Conservation (phyloP, 2,888 invertebrate genomes). For the Steinernema scapterisci region DNA sequence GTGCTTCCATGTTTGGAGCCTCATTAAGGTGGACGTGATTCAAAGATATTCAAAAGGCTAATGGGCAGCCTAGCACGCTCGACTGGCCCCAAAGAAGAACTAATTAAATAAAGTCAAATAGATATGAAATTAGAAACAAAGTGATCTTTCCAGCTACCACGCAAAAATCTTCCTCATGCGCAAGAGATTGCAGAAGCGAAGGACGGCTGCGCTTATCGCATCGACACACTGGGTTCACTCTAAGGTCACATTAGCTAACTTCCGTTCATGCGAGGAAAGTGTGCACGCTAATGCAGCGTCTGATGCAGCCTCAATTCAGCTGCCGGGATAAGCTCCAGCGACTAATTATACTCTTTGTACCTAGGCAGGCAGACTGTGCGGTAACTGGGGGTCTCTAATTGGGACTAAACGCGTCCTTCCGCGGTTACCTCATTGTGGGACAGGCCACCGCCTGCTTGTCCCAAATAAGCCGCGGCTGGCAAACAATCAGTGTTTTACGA, state of each 20-base stretch:
- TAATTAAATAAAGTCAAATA: background rate
- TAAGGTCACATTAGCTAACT: background rate
- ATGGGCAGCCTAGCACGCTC: background rate
- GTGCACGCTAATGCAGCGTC: background rate
- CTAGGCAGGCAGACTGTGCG: background rate
- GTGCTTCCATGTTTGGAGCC: background rate
- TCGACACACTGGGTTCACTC: background rate
- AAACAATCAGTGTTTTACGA: background rate
- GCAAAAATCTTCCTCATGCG: slow-evolving; percentile 22
- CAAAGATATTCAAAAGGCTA: background rate
- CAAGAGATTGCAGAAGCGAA: slow-evolving; percentile 1
- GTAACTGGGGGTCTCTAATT: slow-evolving; percentile 24
- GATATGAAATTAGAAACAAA: slow-evolving; percentile 19
- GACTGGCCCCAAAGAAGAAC: background rate
- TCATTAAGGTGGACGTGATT: background rate
- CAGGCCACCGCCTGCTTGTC: background rate
- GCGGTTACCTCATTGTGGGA: background rate
- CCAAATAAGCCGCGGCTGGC: background rate
- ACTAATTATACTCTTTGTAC: slow-evolving; percentile 26
- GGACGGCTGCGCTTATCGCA: slow-evolving; percentile 14
- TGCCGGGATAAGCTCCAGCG: slow-evolving; percentile 7
- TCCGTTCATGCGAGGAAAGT: slow-evolving; percentile 7
- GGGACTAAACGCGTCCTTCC: slow-evolving; percentile 20
- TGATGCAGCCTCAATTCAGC: slow-evolving; percentile 4
- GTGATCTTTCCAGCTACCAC: background rate